These are phyloP conservation scores for Crematogaster levior DNA, from an alignment of 2,888 invertebrate genomes.

Conservation along the genomic window DNA sequence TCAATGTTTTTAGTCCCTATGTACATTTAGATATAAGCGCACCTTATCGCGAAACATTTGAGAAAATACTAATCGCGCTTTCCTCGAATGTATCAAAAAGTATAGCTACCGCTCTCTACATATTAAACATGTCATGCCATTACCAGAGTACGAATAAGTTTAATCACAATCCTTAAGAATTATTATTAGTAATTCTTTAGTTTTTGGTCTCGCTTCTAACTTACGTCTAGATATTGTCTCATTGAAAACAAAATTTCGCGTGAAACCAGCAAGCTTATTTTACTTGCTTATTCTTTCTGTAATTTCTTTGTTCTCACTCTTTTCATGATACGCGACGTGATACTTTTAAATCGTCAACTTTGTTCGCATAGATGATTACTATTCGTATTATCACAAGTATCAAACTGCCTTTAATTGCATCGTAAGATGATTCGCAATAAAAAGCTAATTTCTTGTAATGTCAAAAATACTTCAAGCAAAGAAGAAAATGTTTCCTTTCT, in stretches of 20 bases:
- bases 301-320: conserved; percentile 39
- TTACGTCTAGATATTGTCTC: conserved; percentile 85
- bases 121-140: conserved; percentile 60
- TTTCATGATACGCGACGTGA: conserved; percentile 33
- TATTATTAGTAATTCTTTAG: conserved; percentile 80
- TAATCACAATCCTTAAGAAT: conserved; percentile 72
- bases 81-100: conserved; percentile 62
- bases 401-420: conserved; percentile 50
- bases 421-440: conserved; percentile 39
- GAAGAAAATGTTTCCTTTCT: conserved; percentile 44
- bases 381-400: conserved; percentile 51
- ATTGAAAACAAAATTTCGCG: conserved; percentile 76
- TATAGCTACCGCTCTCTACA: conserved; percentile 51
- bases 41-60: conserved; percentile 7
- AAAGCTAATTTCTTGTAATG: conserved; percentile 38
- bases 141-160: conserved; percentile 68
- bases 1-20: conserved; percentile 43
- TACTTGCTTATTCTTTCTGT: neutral
- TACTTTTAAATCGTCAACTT: conserved; percentile 37
- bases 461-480: conserved; percentile 38
- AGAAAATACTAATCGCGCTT: conserved; percentile 49
- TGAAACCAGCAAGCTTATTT: conserved; percentile 39
- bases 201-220: conserved; percentile 84
- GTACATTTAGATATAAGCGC: conserved; percentile 34
- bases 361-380: conserved; percentile 50